Base-by-base conservation (phyloP, 2,113 vertebrate species). In the Calypte anna region DNA sequence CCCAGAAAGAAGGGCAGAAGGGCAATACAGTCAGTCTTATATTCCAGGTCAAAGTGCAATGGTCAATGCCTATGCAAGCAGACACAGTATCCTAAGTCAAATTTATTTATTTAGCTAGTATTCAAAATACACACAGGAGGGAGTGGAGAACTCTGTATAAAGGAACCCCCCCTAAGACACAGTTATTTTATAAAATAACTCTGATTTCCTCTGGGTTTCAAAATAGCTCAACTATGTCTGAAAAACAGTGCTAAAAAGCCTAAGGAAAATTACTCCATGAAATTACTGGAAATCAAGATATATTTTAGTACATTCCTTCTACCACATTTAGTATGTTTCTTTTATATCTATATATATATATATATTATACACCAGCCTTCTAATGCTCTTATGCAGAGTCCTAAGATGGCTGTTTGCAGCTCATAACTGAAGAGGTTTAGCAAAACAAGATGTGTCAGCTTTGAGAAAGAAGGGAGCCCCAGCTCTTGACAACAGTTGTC, bases 361-460 rank as follows among this genome's bases (percentile, higher is more conserved):
- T 13, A 40, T 40, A 40, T 40, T 40, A 40, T 23, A 25, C 30
- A 18, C 6, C 7, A 68, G 3, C 24, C 23, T 73, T 63, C 25
- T 40, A 43, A 38, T 28, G 2, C 40, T 78, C 28, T 63, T 74
- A 40, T 18, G 1, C 6, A 27, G 30, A 79, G 15, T n/a, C 38
- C 80, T 59, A 27, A 62, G 9, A 90, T 86, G 3, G 25, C 25
- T 58, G 6, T 73, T 91, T 86, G 43, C 5, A 4, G 8, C n/a
- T 90, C 30, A 57, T 22, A 54, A 38, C 11, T 40, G 50, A 89
- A 75, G 15, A 48, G 23, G 3, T 64, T 61, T 19, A 62, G 58
- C 8, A 77, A 62, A 91, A 81, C 17, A 80, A 59, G 18, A 33
- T 7, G 1, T 2, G 1, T 3, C 1, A 1, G 7, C 18, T 36